These are phyloP conservation scores for Vireo altiloquus DNA, from an alignment of 2,113 vertebrate species.

Conservation along the genomic window DNA sequence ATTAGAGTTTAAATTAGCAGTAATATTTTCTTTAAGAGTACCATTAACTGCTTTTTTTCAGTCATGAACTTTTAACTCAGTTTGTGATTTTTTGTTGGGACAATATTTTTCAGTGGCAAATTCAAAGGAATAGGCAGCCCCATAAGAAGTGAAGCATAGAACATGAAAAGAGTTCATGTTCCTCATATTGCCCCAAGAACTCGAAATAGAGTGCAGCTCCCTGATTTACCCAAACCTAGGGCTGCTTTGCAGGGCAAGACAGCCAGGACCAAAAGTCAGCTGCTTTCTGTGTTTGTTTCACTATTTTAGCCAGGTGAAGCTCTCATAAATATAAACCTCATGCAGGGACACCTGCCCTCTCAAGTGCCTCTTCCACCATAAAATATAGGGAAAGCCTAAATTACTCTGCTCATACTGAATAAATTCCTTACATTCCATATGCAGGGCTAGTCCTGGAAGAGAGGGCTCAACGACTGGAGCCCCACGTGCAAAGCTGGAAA, in stretches of 20 bases:
- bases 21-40: not conserved
- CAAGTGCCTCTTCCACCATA: not conserved
- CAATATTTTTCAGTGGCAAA: not conserved
- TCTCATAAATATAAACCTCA: not conserved
- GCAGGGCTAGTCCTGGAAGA: not conserved
- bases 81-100: not conserved
- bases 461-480: rapidly evolving
- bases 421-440: not conserved
- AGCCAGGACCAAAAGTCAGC: not conserved
- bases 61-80: not conserved
- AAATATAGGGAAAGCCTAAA: not conserved
- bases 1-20: not conserved
- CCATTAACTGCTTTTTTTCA: not conserved
- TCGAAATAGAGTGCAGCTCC: not conserved
- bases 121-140: not conserved
- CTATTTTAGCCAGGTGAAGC: not conserved
- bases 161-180: not conserved
- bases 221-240: rapidly evolving
- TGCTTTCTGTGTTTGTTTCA: not conserved
- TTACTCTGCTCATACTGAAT: not conserved
- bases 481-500: not conserved
- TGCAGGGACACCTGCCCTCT: not conserved
- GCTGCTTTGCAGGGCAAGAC: not conserved
- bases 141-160: not conserved
- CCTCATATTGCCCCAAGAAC: not conserved